Conservation (phyloP, 2,113 vertebrate genomes). For the Athene noctua region DNA sequence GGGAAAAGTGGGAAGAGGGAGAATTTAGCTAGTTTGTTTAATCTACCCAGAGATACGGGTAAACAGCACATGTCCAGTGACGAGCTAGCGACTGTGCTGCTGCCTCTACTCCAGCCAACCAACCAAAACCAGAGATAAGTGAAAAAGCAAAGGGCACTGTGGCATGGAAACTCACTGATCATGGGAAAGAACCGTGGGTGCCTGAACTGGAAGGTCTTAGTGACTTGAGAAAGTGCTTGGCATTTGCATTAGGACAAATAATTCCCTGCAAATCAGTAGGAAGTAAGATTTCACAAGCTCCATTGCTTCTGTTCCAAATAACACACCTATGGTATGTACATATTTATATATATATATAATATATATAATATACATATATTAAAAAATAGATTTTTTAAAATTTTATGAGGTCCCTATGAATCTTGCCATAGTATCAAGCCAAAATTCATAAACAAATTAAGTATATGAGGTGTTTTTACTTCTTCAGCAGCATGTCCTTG, state of each 20-base stretch:
- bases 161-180: neutral
- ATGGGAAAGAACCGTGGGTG: neutral
- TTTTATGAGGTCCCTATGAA: neutral
- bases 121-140: fast-evolving
- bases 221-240: neutral
- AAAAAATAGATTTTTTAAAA: neutral
- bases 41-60: neutral
- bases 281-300: neutral
- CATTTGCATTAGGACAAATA: neutral
- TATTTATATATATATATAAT: neutral
- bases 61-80: fast-evolving
- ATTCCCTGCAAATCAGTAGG: neutral
- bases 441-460: neutral
- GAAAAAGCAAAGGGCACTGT: neutral
- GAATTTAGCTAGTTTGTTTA: neutral
- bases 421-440: neutral
- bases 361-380: no score
- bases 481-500: neutral
- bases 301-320: neutral
- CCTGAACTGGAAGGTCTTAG: neutral
- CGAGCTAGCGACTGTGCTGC: neutral
- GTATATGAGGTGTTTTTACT: neutral
- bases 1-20: neutral
- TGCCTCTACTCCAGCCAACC: neutral
- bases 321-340: fast-evolving